A percentile compares a stretch with the other conserved stretches of the same genome.
Evolutionary conservation across 2,888 invertebrate species (phyloP).

Genomic region (Coenonympha arcania): DNA sequence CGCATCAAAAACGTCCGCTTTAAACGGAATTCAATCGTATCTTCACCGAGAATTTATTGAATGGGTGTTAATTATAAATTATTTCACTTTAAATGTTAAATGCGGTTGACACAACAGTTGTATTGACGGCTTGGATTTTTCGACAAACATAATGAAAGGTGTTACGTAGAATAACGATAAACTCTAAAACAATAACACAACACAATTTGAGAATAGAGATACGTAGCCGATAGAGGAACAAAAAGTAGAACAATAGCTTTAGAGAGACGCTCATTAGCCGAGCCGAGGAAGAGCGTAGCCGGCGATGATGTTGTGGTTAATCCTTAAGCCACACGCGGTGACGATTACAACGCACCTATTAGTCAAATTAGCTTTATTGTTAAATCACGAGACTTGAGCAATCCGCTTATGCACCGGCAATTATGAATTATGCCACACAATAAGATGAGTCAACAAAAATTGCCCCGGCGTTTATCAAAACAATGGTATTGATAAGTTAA

Average conservation of each 20-base stretch:
- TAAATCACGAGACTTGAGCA: slow-evolving; percentile 56
- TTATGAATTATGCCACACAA: slow-evolving; percentile 71
- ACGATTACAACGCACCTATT: slow-evolving; percentile 73
- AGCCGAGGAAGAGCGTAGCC: slow-evolving; percentile 41
- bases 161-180: slow-evolving; percentile 10
- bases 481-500: slow-evolving; percentile 75
- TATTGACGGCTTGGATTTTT: no score
- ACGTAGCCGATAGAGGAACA: slow-evolving; percentile 32
- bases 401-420: slow-evolving; percentile 69
- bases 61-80: slow-evolving; percentile 6
- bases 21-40: background rate
- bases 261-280: slow-evolving; percentile 59
- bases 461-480: slow-evolving; percentile 70
- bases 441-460: slow-evolving; percentile 71
- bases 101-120: background rate
- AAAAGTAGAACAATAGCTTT: slow-evolving; percentile 62
- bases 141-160: background rate
- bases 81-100: slow-evolving; percentile 1
- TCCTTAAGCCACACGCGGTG: slow-evolving; percentile 72
- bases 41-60: background rate
- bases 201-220: slow-evolving; percentile 31
- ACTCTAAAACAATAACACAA: slow-evolving; percentile 26
- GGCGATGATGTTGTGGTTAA: slow-evolving; percentile 56
- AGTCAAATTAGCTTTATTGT: slow-evolving; percentile 75
- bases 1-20: slow-evolving; percentile 29